Conservation (phyloP, 2,797 vertebrate species). For the Acipenser oxyrinchus region DNA sequence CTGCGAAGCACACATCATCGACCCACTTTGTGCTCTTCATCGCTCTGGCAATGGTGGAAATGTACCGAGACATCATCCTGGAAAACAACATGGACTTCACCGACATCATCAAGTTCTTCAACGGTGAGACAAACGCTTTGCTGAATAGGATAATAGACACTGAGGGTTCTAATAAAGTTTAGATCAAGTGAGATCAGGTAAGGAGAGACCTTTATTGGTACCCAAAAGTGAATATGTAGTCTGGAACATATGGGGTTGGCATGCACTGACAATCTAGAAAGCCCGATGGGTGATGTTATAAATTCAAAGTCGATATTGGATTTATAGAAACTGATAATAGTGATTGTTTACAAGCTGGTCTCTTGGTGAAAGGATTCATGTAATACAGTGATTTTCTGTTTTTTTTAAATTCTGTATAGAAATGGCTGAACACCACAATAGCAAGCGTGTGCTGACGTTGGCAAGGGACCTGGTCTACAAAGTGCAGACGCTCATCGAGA, state of each 20-base stretch:
- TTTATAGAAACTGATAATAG: no score
- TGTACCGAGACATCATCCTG: slow-evolving; percentile 94
- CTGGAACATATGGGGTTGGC: no score
- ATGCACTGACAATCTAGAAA: no score
- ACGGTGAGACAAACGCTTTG: slow-evolving; percentile 57
- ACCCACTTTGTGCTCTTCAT: slow-evolving; percentile 94
- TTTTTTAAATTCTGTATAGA: slow-evolving; percentile 58
- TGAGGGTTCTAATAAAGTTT: no score
- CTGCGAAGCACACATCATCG: slow-evolving; percentile 81
- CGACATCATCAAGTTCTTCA: slow-evolving; percentile 98
- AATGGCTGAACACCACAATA: slow-evolving; percentile 94
- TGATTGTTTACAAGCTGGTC: no score
- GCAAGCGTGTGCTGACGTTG: slow-evolving; percentile 81
- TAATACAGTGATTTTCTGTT: neutral
- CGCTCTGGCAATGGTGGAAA: slow-evolving; percentile 86
- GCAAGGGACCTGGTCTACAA: slow-evolving; percentile 91
- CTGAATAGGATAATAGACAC: neutral
- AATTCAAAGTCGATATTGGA: no score
- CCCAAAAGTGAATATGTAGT: no score
- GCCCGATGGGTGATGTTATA: no score
- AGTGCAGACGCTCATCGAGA: slow-evolving; percentile 94
- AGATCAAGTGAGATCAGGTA: no score
- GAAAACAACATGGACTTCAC: slow-evolving; percentile 99
- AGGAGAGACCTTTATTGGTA: no score
- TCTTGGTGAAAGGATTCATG: no score